Evolutionary conservation across 2,888 invertebrate species (phyloP), one percentile per base, ranked within the genome.

Genomic region (Xestia rhomboidea): DNA sequence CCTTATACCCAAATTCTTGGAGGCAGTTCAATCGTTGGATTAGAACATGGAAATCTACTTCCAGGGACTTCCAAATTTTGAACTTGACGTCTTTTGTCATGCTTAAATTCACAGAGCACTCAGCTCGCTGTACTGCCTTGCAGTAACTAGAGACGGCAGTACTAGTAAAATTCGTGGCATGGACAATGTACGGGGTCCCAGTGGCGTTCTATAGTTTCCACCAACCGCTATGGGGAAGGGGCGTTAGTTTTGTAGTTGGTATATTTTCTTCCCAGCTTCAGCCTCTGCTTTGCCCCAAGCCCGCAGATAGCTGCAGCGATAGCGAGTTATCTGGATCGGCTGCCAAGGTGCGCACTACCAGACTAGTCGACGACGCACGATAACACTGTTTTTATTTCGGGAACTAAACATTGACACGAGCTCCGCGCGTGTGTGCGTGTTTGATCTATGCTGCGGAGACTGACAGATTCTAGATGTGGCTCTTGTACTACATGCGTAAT

Each of bases 291-390:
- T 79, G 74, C 11, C 2, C 87, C 87, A 81, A 70, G 24, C 41
- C 5, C 30, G n/a, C 2, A 87, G 90, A 90, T 91, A 91, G 85
- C 81, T 75, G 77, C 82, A 69, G 66, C 76, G 91, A 90, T 91
- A 90, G 60, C 76, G 76, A 81, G 77, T 82, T 94, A 94, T 93
- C 93, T 87, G 92, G 93, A 95, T 94, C 93, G 91, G 89, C 93
- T 93, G 94, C 93, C 95, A 94, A 95, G 95, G 95, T 94, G 93
- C 91, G 91, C 92, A 92, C 90, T 87, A 87, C 93, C 92, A 95
- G 95, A 95, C 95, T 89, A 85, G 71, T 84, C 90, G 95, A 94
- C 95, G 95, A 91, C 95, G 92, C 66, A 91, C 92, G 95, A 95
- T 95, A 95, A 93, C 81, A 71, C 49, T 85, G 86, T 88, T 91